Base-by-base conservation (phyloP, 2,797 vertebrate species). In the Hydrocynus forskahlii region DNA sequence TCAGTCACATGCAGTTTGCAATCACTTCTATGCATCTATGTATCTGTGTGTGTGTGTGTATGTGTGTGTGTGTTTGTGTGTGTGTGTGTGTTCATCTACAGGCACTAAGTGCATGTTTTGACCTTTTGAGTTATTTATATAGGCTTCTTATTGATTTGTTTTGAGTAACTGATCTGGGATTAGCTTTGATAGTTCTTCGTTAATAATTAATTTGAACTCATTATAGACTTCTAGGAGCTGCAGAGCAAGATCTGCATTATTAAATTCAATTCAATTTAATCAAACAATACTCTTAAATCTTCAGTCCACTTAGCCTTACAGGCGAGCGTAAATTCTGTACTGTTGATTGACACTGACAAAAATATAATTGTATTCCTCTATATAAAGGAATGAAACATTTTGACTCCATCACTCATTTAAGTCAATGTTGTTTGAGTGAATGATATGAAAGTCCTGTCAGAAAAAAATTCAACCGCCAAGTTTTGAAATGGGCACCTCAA, bases 131-230 rank as follows among this genome's bases (percentile, higher is more conserved):
- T 83, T 85, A 83, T 88, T 74, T 70, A 85, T 80, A 25, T 63
- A 35, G 74, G 66, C 38, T 10, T 45, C 50, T 29, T 74, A 78
- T 83, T 62, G n/a, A 21, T 85, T 78, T 68, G 52, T 64, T 40
- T 38, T 12, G 21, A 77, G 68, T 35, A 77, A 74, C 78, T 81
- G 67, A 80, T 73, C 78, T 48, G 14, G 5, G 57, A 38, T 43
- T 79, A 55, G 67, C 71, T 66, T 43, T 40, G 16, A 40, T 75
- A 70, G 29, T 71, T 43, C 64, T 72, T 25, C 60, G 29, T 79
- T 73, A 81, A 86, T 84, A 83, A 81, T 81, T 55, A 17, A 82
- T 84, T 83, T 48, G 7, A 82, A 78, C 64, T 67, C 79, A 80
- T 45, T 9, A 35, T 0, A 5, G 48, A 19, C 72, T 63, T 67